Evolutionary conservation across 1,140 invertebrate genomes (phyloP).

Genomic region (Neotoxoptera formosana): DNA sequence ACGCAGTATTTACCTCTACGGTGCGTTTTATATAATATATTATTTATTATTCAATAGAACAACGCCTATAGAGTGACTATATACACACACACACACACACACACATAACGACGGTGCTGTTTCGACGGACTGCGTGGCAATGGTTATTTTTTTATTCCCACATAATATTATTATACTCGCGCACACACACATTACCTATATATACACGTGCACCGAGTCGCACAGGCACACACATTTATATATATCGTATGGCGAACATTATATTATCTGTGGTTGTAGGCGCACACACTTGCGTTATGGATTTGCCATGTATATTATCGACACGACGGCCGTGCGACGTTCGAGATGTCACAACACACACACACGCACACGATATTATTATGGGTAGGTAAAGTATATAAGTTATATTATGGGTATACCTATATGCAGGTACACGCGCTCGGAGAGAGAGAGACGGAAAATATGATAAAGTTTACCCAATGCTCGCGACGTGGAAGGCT

Average conservation of each 20-base stretch:
- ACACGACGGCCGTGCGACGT: not conserved
- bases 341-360: conserved; percentile 22
- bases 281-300: conserved; percentile 31
- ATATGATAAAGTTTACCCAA: not conserved
- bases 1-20: conserved; percentile 47
- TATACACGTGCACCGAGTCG: not conserved
- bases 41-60: conserved; percentile 57
- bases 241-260: not conserved
- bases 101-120: not conserved
- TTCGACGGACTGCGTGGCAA: conserved; percentile 28
- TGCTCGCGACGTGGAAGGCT: not conserved
- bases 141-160: conserved; percentile 43
- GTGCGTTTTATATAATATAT: conserved; percentile 38
- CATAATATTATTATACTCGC: not conserved
- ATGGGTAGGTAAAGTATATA: not conserved
- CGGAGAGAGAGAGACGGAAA: not conserved
- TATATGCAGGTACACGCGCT: not conserved
- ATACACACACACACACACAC: not conserved
- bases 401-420: not conserved
- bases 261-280: not conserved
- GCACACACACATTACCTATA: not conserved
- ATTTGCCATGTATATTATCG: not conserved
- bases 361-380: not conserved
- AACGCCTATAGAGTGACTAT: conserved; percentile 44
- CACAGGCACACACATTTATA: not conserved